Base-by-base conservation (phyloP, 2,888 invertebrate genomes). In the Eurytoma adleriae region DNA sequence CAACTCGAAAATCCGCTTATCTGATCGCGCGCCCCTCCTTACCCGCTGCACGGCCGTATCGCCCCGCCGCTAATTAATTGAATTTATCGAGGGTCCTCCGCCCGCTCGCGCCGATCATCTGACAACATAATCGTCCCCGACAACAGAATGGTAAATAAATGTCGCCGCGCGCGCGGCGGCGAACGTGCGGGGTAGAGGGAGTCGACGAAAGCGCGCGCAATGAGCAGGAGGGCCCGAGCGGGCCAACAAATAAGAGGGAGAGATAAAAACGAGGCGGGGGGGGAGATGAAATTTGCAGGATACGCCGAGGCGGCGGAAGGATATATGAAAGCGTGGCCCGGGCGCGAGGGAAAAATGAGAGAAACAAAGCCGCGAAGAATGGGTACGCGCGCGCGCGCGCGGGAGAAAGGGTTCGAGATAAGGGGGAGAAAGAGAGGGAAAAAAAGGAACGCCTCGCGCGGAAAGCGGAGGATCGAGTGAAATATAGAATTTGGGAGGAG, bases 61-160 rank as follows among this genome's bases (percentile, higher is more conserved):
- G 61, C 66, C 71, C 59, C 72, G 10, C 78, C 24, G 70, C 77
- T 75, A 82, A 82, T 82, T 82, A 82, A 82, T 82, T 79, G 82
- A 79, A 82, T 82, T 82, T 82, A 82, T 82, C 82, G 82, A 71
- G 71, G 80, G 78, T 48, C 57, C 40, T 62, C 50, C 66, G 66
- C 12, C 18, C n/a, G 62, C 24, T 50, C 50, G 56, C 61, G 73
- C 79, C 75, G 78, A 80, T 80, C 82, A 75, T 76, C 78, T 71
- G 82, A 82, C 82, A 82, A 80, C 82, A 80, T 82, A 82, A 82
- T 82, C 82, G 82, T 24, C 75, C 54, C 71, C 76, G 80, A 76
- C 82, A 80, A 80, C 75, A 78, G 80, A 82, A 82, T 82, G 82
- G 80, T 78, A 72, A 80, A 78, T 80, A 78, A 82, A 78, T 64